A percentile compares a stretch with the other conserved stretches of the same genome.
These are phyloP conservation scores for Melanotaenia nigrans DNA, from an alignment of 2,797 vertebrate species.

Conservation along the genomic window DNA sequence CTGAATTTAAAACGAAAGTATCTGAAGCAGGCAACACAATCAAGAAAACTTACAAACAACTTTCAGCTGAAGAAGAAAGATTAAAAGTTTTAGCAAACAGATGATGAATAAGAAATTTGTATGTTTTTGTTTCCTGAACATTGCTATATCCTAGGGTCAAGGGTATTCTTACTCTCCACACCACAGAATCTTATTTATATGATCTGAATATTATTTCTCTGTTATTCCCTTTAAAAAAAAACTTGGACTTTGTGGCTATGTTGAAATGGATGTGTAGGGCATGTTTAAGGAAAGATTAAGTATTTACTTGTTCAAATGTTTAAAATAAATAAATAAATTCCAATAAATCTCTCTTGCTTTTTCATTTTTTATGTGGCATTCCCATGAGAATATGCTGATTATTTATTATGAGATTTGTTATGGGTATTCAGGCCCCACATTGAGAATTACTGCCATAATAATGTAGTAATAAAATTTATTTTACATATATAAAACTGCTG, in stretches of 20 bases:
- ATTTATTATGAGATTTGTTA: background rate
- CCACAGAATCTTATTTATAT: background rate
- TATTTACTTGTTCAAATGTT: too few species aligned
- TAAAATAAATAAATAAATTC: too few species aligned
- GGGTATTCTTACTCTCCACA: too few species aligned
- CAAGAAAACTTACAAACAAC: too few species aligned
- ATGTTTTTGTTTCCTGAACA: background rate
- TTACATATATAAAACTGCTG: background rate
- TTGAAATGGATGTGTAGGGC: background rate
- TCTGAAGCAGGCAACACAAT: background rate
- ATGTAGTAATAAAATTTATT: background rate
- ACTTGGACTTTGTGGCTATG: background rate
- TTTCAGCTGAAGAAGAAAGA: too few species aligned
- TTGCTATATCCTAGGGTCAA: background rate
- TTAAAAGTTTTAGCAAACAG: too few species aligned
- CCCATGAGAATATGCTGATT: background rate
- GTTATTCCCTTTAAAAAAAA: background rate
- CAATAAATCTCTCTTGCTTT: too few species aligned
- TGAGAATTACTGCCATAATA: conserved; percentile 5
- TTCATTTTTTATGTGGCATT: background rate
- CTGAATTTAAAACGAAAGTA: background rate
- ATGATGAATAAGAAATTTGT: background rate
- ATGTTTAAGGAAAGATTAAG: too few species aligned
- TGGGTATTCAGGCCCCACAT: background rate
- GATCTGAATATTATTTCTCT: background rate